Conservation (phyloP, 2,888 invertebrate genomes). For the Agrilus mali region DNA sequence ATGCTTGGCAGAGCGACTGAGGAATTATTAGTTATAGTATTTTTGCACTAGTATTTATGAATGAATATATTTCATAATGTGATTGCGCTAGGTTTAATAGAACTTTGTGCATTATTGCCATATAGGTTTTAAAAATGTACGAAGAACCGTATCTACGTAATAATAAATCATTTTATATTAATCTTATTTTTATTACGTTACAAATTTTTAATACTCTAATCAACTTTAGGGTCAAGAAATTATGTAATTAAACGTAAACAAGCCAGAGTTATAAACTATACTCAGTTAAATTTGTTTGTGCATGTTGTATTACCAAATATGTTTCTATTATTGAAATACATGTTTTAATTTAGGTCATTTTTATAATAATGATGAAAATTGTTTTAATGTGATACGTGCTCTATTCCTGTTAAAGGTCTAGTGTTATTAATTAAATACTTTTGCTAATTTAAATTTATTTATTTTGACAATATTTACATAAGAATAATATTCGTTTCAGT, state of each 20-base stretch:
- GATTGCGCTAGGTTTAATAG: constrained; percentile 25
- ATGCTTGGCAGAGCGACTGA: constrained; percentile 18
- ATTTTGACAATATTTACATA: too few species aligned
- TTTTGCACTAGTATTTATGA: constrained; percentile 36
- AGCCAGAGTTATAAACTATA: too few species aligned
- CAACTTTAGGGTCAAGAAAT: not conserved
- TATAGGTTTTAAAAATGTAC: constrained; percentile 15
- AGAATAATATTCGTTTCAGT: too few species aligned
- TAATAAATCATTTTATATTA: constrained; percentile 20
- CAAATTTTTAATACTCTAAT: not conserved
- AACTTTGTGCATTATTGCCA: constrained; percentile 18
- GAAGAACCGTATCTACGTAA: constrained; percentile 15
- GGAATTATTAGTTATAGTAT: constrained; percentile 30
- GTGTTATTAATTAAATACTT: too few species aligned
- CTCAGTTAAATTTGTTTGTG: too few species aligned
- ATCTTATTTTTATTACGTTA: not conserved
- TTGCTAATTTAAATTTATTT: too few species aligned
- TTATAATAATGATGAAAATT: too few species aligned
- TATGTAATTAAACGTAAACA: not conserved
- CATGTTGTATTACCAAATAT: too few species aligned
- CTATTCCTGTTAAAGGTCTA: too few species aligned
- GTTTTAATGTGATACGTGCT: too few species aligned
- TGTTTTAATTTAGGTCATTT: too few species aligned
- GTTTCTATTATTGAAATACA: too few species aligned
- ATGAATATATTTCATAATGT: constrained; percentile 27